Evolutionary conservation across 2,888 invertebrate genomes (phyloP).

Genomic region (Sinopyrophorus schimmeli): DNA sequence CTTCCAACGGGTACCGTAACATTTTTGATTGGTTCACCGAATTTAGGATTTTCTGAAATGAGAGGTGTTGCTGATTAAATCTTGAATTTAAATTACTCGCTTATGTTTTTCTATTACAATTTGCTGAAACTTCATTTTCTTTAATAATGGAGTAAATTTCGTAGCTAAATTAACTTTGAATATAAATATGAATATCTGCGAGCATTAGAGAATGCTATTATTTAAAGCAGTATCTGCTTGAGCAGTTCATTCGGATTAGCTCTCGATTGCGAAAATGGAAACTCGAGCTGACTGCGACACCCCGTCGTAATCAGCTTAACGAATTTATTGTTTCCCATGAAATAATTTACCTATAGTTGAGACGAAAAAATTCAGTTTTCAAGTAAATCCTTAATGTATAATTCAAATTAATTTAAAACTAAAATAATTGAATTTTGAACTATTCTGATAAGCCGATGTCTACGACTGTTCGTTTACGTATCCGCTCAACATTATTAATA

Average conservation of each 20-base stretch:
- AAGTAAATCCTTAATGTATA: slow-evolving; percentile 22
- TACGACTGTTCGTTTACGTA: no score
- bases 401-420: slow-evolving; percentile 10
- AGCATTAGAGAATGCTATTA: slow-evolving; percentile 42
- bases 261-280: slow-evolving; percentile 41
- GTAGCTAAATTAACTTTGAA: slow-evolving; percentile 44
- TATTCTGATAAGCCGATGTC: no score
- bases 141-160: slow-evolving; percentile 39
- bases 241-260: slow-evolving; percentile 47
- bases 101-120: slow-evolving; percentile 33
- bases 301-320: slow-evolving; percentile 45
- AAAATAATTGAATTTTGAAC: slow-evolving; percentile 9
- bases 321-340: slow-evolving; percentile 46
- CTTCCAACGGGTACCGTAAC: slow-evolving; percentile 82
- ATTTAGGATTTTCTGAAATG: slow-evolving; percentile 75
- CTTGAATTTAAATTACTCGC: slow-evolving; percentile 31
- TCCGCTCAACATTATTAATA: neutral
- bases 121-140: slow-evolving; percentile 36
- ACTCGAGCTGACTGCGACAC: slow-evolving; percentile 39
- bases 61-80: slow-evolving; percentile 34
- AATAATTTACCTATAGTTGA: slow-evolving; percentile 35
- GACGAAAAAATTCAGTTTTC: slow-evolving; percentile 23
- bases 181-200: slow-evolving; percentile 44
- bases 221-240: slow-evolving; percentile 44
- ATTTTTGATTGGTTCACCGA: slow-evolving; percentile 80